phyloP scores from a whole-genome alignment of 2,113 vertebrate genomes.

The Tichodroma muraria region DNA sequence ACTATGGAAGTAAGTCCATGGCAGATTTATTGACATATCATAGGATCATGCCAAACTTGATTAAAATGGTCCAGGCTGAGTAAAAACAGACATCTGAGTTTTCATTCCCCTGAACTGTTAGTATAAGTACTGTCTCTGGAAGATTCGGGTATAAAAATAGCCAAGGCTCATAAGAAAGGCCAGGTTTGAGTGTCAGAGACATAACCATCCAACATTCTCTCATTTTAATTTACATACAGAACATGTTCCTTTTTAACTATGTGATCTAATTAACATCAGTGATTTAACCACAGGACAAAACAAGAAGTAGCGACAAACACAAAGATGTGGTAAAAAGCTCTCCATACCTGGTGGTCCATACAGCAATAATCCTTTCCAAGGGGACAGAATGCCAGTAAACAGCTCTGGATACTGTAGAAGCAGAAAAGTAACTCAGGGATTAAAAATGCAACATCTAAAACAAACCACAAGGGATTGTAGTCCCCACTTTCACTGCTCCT shows the following conservation, averaged over 20 bases:
- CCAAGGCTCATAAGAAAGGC: not conserved
- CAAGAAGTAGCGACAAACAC: not conserved
- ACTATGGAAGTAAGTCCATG: not conserved
- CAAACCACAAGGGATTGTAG: not conserved
- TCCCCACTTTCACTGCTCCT: not conserved
- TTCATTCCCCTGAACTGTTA: not conserved
- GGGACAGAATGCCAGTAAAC: conserved; percentile 92
- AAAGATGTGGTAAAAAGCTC: not conserved
- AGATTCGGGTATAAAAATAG: not conserved
- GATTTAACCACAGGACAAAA: not conserved
- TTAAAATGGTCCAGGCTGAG: not conserved
- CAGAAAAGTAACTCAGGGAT: not conserved
- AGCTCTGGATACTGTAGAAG: conserved; percentile 86
- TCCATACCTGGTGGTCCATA: conserved; percentile 90
- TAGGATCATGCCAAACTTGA: not conserved
- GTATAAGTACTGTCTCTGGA: not conserved
- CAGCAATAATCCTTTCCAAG: conserved; percentile 93
- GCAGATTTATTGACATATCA: not conserved
- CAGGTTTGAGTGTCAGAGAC: not conserved
- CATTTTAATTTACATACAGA: not conserved
- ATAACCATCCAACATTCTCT: not conserved
- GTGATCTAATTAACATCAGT: not conserved
- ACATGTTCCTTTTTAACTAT: not conserved
- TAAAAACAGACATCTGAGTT: not conserved
- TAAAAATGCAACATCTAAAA: not conserved